Evolutionary conservation across 1,140 invertebrate species (phyloP).

Genomic region (Delia radicum): DNA sequence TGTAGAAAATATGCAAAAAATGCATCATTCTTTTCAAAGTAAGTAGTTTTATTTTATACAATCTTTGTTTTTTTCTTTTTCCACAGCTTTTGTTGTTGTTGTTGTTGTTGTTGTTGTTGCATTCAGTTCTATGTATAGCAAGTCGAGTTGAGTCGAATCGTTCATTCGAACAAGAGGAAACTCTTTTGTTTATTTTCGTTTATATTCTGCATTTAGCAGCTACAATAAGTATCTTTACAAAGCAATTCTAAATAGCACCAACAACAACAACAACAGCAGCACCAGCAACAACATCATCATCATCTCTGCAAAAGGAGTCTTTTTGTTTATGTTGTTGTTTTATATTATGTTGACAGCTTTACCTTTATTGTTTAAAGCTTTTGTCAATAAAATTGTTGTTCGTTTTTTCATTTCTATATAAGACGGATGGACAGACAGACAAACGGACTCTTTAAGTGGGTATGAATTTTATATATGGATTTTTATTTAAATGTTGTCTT

Average conservation of each 20-base stretch:
- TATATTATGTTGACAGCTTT: too few relatives aligned
- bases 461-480: not conserved
- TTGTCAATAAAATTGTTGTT: not conserved
- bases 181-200: constrained; percentile 5
- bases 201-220: constrained; percentile 7
- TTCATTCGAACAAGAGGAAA: not conserved
- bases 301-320: too few relatives aligned
- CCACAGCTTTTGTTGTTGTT: too few relatives aligned
- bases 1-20: not conserved
- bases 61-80: not conserved
- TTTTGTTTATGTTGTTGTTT: too few relatives aligned
- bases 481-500: not conserved
- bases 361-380: not conserved
- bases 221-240: too few relatives aligned
- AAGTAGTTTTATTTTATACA: not conserved
- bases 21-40: not conserved
- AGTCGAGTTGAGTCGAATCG: too few relatives aligned
- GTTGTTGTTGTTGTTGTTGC: too few relatives aligned
- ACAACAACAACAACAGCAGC: not conserved
- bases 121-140: too few relatives aligned
- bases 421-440: not conserved
- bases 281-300: not conserved
- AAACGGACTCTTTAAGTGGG: not conserved
- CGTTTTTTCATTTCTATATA: not conserved
- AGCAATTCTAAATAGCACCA: too few relatives aligned